Evolutionary conservation across 1,140 invertebrate species (phyloP), one percentile per base, ranked within the genome.

Genomic region (Apis dorsata): DNA sequence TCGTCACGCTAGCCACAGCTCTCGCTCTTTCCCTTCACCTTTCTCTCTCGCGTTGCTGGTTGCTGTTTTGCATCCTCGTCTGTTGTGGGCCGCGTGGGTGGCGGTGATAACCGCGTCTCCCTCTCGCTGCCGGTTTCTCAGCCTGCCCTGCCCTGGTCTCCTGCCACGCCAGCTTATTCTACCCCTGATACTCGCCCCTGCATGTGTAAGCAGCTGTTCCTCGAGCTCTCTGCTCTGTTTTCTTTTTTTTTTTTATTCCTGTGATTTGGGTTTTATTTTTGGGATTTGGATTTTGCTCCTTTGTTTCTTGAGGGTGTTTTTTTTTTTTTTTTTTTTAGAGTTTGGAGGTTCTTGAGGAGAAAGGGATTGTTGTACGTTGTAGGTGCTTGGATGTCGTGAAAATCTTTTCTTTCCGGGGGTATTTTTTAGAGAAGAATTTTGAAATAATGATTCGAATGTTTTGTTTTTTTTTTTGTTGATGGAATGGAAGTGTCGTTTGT

Each of bases 141-240:
- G 44, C 62, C 49, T 65, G 72, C 72, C 75, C 75, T 77, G 75
- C 75, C 75, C 60, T 65, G 44, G 19, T 49, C 24, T 66, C 24
- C 34, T 53, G 51, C 70, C 28, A 28, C 17, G 24, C 70, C 60
- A 13, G 49, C 49, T 51, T 77, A 68, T 65, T 65, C 28, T 34
- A 51, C 60, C 59, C 19, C 71, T 53, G 68, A 21, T 11, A 10
- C 19, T 24, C 49, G 49, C 51, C 15, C 71, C 79, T 55, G 59
- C 34, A 49, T 74, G 53, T 59, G 17, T 59, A 57, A 73, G 44
- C 53, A 73, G 28, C 24, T 73, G 28, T 57, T 57, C 13, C 17
- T 34, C 28, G 19, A 34, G 68, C n/a, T 73, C 9, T 34, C 3
- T 34, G 53, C 1, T 72, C 11, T 55, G 17, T 55, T 1, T 5